Base-by-base conservation (phyloP, 1,140 invertebrate genomes). In the Trichoplusia ni region DNA sequence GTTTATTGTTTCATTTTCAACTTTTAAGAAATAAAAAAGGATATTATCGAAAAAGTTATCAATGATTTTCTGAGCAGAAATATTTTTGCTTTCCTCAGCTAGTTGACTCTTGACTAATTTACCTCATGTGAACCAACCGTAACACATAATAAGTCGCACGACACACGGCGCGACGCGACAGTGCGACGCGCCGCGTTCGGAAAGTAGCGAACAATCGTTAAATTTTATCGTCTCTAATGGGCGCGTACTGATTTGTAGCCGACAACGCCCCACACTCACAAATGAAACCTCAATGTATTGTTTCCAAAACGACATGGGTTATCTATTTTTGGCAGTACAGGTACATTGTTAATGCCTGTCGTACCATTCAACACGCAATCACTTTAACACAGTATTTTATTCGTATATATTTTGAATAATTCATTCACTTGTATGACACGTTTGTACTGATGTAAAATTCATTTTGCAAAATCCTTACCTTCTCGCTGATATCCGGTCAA, bases 151-250 rank as follows among this genome's bases (percentile, higher is more conserved):
- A 69, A 63, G 44, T 44, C 62, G 59, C 38, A 59, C 51, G 62
- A 68, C 56, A 73, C 70, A 63, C 63, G 67, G 51, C 31, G 53
- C 23, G 35, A 25, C 51, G 51, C 64, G 62, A 23, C 33, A n/a
- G 56, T 23, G n/a, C 25, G 46, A 23, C 31, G 35, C 62, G 64
- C 16, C 25, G 68, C 60, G 62, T 49, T 64, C 64, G 73, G 68
- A 79, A 80, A 79, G 80, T 73, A 75, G 71, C 64, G 64, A 60
- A 53, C 61, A 70, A 42, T 83, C 83, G 77, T 88, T 80, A 88
- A 88, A 69, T 84, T 86, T 88, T 88, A 88, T 86, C 77, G 73
- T 78, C 70, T 72, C 67, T 86, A 86, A 88, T 88, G 75, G 77
- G 60, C 69, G 64, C 64, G 67, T 60, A 16, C 74, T 84, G 82